Evolutionary conservation across 2,888 invertebrate species (phyloP), one percentile per base, ranked within the genome.

Genomic region (Belgica antarctica): DNA sequence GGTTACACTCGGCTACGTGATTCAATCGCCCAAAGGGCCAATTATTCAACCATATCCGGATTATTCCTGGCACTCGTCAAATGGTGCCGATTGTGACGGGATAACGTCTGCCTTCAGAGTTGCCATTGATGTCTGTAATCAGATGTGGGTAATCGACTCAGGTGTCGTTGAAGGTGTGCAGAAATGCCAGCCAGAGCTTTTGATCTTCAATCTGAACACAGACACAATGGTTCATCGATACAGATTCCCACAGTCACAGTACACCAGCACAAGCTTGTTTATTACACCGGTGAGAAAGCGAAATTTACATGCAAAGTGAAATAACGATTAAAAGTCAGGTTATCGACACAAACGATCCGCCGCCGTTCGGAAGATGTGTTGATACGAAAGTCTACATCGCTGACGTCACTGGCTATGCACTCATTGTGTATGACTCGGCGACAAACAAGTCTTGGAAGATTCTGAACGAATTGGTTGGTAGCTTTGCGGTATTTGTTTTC

Each of bases 141-240:
- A 89, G 7, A 77, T 90, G 15, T 90, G 90, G 90, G 86, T 89
- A 1, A 78, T 90, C 75, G 90, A 90, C 75, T 81, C 86, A 0
- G 90, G 90, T 8, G 77, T 76, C 71, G 22, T 57, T 17, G 57
- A n/a, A 2, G 19, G 17, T 3, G 22, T 4, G 5, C 8, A 7
- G 12, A 24, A 7, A 24, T 92, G 92, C 75, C 88, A 89, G 0
- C 92, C 92, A 2, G 92, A 92, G 80, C 83, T 92, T 63, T 83
- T 92, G 70, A 86, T 92, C 70, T 89, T 92, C 74, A 90, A 92
- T 76, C 82, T 91, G 76, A 83, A 83, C 65, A 90, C 89, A 0
- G 88, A 91, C 77, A 83, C 5, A 8, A 2, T 80, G 46, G 74
- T 85, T 3, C 76, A 77, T 70, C 77, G 78, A n/a, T 79, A 78